These are phyloP conservation scores for Dicyrtomina minuta DNA, from an alignment of 2,888 invertebrate genomes.

Conservation along the genomic window DNA sequence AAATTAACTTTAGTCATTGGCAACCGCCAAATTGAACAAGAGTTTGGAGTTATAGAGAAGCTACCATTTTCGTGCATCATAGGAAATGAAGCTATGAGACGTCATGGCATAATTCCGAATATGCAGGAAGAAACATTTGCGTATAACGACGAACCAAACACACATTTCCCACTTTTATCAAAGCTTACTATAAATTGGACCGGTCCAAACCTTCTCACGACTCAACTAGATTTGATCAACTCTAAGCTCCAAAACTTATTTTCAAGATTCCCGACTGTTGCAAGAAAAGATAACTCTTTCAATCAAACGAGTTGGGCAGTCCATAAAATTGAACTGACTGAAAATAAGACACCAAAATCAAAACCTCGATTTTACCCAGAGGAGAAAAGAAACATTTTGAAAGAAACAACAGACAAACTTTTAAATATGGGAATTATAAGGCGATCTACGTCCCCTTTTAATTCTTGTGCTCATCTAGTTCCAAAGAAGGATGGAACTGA, in stretches of 20 bases:
- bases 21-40: no score
- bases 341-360: not conserved
- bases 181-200: no score
- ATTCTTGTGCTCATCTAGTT: slow-evolving; percentile 12
- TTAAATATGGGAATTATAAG: slow-evolving; percentile 26
- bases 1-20: no score
- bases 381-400: not conserved
- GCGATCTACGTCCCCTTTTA: slow-evolving; percentile 16
- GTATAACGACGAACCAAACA: no score
- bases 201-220: no score
- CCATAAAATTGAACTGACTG: slow-evolving; percentile 21
- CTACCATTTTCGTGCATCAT: not conserved
- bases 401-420: slow-evolving; percentile 18
- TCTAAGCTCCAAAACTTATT: no score
- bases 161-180: no score
- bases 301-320: slow-evolving; percentile 5
- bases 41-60: slow-evolving; percentile 7
- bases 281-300: no score
- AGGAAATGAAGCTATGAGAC: not conserved
- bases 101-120: slow-evolving; percentile 13
- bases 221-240: no score
- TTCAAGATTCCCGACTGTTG: no score
- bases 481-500: slow-evolving; percentile 19
- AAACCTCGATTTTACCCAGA: slow-evolving; percentile 1
- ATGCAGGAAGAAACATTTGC: slow-evolving; percentile 11